Base-by-base conservation (phyloP, 2,797 vertebrate genomes). In the Neomorphus geoffroyi region DNA sequence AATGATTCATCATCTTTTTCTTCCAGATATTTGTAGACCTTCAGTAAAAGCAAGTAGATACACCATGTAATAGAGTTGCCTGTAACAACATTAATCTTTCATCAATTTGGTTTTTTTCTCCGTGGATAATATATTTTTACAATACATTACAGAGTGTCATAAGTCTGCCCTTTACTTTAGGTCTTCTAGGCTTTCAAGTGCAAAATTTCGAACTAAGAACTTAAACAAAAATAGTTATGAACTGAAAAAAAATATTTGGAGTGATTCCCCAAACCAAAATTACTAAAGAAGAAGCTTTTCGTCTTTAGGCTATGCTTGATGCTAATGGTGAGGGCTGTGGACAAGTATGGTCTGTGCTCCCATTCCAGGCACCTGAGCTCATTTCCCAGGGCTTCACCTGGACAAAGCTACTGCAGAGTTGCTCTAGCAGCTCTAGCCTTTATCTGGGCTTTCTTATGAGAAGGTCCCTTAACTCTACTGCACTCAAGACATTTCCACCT, bases 61-160 rank as follows among this genome's bases (percentile, higher is more conserved):
- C 43, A 71, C 22, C 22, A 26, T 28, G 39, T 79, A 96, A 93
- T 87, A 86, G 60, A 82, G 27, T 57, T 96, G 61, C 64, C 46
- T 75, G 86, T 91, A 92, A 95, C 27, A 74, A 72, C 67, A 92
- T 94, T 90, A 86, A 81, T 86, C 53, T 96, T 97, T 82, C 69
- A 96, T 92, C 94, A 89, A 91, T 92, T 91, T 90, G 74, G 94
- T 96, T 95, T 93, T 53, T 83, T 89, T 88, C 60, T 65, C 56
- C 13, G 3, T 58, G 78, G 43, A 35, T 93, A 93, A 86, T 86
- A 65, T 62, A 69, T 48, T 91, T 93, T 84, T 86, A 80, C 32
- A 87, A 66, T 58, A 64, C n/a, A 65, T 90, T 93, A 92, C 32
- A 80, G 32, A 32, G 53, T 92, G 32, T 43, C 54, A 65, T 11